Percentiles rank a stretch among this genome's conserved stretches.
Evolutionary conservation across 1,140 invertebrate genomes (phyloP).

Genomic region (Pseudomyrmex flavicornis): DNA sequence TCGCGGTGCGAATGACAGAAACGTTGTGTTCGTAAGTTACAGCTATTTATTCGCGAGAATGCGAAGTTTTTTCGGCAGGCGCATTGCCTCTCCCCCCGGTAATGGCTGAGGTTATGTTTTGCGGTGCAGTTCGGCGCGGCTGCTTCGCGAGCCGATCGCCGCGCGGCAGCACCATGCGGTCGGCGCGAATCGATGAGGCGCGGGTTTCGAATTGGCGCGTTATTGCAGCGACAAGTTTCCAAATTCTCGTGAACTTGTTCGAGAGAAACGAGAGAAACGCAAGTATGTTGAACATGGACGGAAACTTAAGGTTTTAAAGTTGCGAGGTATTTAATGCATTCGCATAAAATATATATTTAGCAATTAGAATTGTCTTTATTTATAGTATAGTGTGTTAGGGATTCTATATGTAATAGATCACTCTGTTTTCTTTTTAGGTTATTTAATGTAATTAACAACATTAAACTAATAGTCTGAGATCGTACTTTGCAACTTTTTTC

Average conservation of each 20-base stretch:
- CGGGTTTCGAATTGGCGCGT: neutral
- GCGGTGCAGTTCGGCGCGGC: conserved; percentile 3
- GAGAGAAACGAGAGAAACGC: no score
- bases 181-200: neutral
- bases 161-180: conserved; percentile 57
- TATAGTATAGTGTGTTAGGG: no score
- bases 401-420: no score
- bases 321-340: no score
- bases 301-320: no score
- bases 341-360: no score
- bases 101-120: conserved; percentile 66
- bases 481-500: no score
- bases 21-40: neutral
- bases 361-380: no score
- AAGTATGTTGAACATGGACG: no score
- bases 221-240: neutral
- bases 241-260: neutral
- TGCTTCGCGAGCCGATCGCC: conserved; percentile 3
- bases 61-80: neutral
- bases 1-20: neutral
- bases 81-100: neutral
- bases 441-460: no score
- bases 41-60: neutral
- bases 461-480: no score
- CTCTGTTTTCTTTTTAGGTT: no score